Conservation (phyloP, 2,113 vertebrate species). For the Corythornis cristatus region DNA sequence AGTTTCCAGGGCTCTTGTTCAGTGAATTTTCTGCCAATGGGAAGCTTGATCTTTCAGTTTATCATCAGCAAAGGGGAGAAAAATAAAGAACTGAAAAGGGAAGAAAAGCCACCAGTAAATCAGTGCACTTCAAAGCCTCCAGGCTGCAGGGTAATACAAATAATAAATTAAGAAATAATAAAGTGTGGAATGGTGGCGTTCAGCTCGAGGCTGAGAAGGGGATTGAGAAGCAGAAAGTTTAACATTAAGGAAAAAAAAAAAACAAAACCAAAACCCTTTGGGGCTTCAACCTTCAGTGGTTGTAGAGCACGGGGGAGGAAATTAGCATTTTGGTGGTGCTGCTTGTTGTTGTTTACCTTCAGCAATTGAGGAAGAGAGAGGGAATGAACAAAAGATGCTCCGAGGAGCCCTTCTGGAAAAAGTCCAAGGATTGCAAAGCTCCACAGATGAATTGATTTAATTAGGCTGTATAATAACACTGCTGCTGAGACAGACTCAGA, state of each 20-base stretch:
- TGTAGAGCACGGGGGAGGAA: slow-evolving; percentile 34
- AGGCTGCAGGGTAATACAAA: not conserved
- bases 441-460: slow-evolving; percentile 74
- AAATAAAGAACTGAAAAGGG: not conserved
- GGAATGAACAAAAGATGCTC: slow-evolving; percentile 59
- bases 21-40: not conserved
- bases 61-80: not conserved
- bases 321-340: slow-evolving; percentile 22
- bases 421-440: slow-evolving; percentile 50
- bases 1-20: not conserved
- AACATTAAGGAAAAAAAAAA: not conserved
- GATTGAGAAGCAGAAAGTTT: slow-evolving; percentile 27
- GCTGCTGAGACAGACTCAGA: slow-evolving; percentile 44
- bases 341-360: slow-evolving; percentile 67
- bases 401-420: slow-evolving; percentile 67
- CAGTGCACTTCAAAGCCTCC: not conserved
- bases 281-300: slow-evolving; percentile 19
- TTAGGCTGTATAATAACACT: slow-evolving; percentile 55
- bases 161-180: slow-evolving; percentile 44
- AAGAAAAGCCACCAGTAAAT: not conserved
- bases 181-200: not conserved
- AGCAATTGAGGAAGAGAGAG: slow-evolving; percentile 51
- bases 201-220: not conserved
- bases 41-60: not conserved
- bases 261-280: not conserved